phyloP scores from a whole-genome alignment of 2,113 vertebrate genomes.

The Poecilia latipinna region DNA sequence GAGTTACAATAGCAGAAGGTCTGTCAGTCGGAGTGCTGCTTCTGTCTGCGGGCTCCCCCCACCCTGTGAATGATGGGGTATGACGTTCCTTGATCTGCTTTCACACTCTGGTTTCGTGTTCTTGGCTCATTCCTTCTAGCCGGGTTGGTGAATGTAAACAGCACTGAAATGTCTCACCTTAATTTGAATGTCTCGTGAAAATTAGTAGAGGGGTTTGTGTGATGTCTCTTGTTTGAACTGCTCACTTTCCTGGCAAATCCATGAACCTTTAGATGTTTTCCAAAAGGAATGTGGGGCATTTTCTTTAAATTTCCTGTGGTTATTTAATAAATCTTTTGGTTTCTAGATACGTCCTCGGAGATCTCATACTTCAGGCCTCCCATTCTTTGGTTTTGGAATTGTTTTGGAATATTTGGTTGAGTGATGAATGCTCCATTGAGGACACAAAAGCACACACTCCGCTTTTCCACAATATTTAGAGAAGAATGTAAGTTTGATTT shows the following conservation, averaged over 20 bases:
- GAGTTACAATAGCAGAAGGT: constrained; percentile 12
- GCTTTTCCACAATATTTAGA: constrained; percentile 5
- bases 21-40: constrained; percentile 23
- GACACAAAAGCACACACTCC: constrained; percentile 9
- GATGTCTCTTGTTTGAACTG: constrained; percentile 7
- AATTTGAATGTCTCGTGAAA: constrained; percentile 12
- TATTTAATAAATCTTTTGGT: background rate
- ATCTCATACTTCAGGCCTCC: background rate
- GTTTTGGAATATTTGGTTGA: constrained; percentile 10
- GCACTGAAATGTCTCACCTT: constrained; percentile 9
- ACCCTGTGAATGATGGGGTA: constrained; percentile 20
- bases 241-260: constrained; percentile 20
- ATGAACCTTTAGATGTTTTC: constrained; percentile 9
- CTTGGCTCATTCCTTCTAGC: background rate
- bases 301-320: constrained; percentile 6
- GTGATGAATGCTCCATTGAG: constrained; percentile 6
- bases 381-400: constrained; percentile 18
- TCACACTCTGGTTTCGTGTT: background rate
- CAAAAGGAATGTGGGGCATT: constrained; percentile 7
- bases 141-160: background rate
- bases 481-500: constrained; percentile 15
- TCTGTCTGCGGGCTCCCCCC: constrained; percentile 24
- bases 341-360: background rate
- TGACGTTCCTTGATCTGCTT: constrained; percentile 20
- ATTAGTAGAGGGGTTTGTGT: constrained; percentile 7